phyloP scores from a whole-genome alignment of 2,888 invertebrate species.

The Plagiodera versicolora region DNA sequence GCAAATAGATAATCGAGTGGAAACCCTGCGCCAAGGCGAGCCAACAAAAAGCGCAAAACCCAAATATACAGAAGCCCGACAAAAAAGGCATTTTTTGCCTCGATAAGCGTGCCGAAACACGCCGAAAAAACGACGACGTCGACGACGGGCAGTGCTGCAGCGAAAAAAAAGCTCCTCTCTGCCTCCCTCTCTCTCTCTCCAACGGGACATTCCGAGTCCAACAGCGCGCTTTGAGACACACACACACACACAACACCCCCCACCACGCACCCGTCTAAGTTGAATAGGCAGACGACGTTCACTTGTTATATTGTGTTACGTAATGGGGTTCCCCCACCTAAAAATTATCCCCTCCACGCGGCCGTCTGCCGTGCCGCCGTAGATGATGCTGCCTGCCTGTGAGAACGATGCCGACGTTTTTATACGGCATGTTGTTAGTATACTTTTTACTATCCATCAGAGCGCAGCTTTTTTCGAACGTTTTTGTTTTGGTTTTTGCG shows the following conservation, averaged over 20 bases:
- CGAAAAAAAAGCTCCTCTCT: constrained; percentile 24
- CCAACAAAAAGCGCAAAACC: constrained; percentile 29
- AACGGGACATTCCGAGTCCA: constrained; percentile 23
- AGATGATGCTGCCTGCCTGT: constrained; percentile 50
- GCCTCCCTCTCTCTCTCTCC: background rate
- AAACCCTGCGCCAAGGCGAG: constrained; percentile 15
- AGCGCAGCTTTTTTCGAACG: constrained; percentile 46
- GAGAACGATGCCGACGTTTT: constrained; percentile 49
- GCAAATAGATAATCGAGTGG: background rate
- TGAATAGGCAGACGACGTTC: constrained; percentile 41
- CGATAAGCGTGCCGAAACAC: constrained; percentile 30
- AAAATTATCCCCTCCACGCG: constrained; percentile 39
- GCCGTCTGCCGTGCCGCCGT: constrained; percentile 34
- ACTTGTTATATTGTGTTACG: constrained; percentile 49
- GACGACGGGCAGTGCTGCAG: constrained; percentile 13
- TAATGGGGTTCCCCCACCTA: constrained; percentile 45
- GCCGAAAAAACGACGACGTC: constrained; percentile 22
- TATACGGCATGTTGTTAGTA: constrained; percentile 53
- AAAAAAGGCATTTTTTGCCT: constrained; percentile 33
- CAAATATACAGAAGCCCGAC: constrained; percentile 27
- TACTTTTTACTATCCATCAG: constrained; percentile 53
- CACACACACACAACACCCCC: constrained; percentile 22
- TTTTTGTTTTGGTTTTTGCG: constrained; percentile 40
- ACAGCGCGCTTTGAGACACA: constrained; percentile 21
- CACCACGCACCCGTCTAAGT: constrained; percentile 30